Conservation (phyloP, 2,113 vertebrate species). For the Brienomyrus brachyistius region DNA sequence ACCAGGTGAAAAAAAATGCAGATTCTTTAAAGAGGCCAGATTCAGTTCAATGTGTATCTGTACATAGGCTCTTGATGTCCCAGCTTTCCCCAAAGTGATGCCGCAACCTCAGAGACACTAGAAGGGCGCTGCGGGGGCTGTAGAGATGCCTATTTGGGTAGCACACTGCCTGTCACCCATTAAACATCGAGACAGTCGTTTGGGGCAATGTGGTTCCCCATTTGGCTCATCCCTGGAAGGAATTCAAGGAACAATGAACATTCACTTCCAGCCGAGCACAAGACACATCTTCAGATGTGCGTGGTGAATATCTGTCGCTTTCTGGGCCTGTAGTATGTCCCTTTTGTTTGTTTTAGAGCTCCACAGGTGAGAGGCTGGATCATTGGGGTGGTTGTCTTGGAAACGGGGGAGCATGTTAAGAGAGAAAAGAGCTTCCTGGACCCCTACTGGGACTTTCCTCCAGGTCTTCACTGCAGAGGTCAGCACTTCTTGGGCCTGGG, state of each 20-base stretch:
- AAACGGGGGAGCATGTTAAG: constrained; percentile 34
- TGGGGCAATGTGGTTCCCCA: neutral
- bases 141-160: neutral
- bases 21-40: neutral
- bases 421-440: constrained; percentile 25
- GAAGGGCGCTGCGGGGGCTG: neutral
- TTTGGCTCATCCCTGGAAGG: neutral
- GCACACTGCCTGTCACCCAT: neutral
- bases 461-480: constrained; percentile 42
- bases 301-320: neutral
- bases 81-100: neutral
- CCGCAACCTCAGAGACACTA: neutral
- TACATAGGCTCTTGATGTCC: neutral
- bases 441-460: constrained; percentile 32
- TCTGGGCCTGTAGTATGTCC: neutral
- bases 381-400: constrained; percentile 34
- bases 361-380: constrained; percentile 24
- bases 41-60: neutral
- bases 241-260: neutral
- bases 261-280: neutral
- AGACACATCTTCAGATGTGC: neutral
- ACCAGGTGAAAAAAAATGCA: neutral
- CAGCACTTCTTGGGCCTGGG: neutral
- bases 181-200: neutral
- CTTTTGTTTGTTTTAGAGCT: neutral